Conservation (phyloP, 2,797 vertebrate genomes). For the Coregonus suidteri region DNA sequence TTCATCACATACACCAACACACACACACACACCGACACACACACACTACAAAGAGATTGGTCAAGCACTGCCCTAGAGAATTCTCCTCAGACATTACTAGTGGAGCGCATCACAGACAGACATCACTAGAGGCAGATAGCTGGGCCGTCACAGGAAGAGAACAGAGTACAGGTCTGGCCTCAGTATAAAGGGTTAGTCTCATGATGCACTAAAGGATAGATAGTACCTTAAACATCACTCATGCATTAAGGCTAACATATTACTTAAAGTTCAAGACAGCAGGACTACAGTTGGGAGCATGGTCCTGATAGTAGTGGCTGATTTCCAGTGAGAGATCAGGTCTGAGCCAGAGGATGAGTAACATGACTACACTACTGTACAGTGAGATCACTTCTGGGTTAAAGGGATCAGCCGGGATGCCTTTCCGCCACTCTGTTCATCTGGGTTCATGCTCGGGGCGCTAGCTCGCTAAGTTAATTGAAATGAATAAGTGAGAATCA, state of each 20-base stretch:
- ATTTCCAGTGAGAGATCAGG: not conserved
- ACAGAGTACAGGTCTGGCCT: not conserved
- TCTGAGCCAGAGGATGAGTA: not conserved
- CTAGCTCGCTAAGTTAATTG: slow-evolving; percentile 34
- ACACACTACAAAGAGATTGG: not conserved
- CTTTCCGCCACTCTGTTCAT: not conserved
- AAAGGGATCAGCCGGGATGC: not conserved
- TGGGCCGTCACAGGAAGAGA: slow-evolving; percentile 30
- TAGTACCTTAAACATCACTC: not conserved
- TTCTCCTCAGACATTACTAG: slow-evolving; percentile 51
- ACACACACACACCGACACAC: slow-evolving; percentile 24
- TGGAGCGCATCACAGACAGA: slow-evolving; percentile 48
- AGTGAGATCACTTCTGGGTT: not conserved
- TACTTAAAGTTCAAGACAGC: not conserved
- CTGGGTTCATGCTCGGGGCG: not conserved
- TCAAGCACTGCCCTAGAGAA: slow-evolving; percentile 3
- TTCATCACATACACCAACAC: slow-evolving; percentile 2
- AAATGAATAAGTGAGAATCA: slow-evolving; percentile 76
- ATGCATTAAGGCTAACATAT: not conserved
- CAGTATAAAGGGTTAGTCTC: not conserved
- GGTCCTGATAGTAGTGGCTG: not conserved
- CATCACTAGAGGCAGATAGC: slow-evolving; percentile 55
- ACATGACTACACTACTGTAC: not conserved
- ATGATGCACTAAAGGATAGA: not conserved
- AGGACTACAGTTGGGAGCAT: not conserved